A percentile compares a stretch with the other conserved stretches of the same genome.
Conservation (phyloP, 2,797 vertebrate species). For the Decapterus maruadsi region DNA sequence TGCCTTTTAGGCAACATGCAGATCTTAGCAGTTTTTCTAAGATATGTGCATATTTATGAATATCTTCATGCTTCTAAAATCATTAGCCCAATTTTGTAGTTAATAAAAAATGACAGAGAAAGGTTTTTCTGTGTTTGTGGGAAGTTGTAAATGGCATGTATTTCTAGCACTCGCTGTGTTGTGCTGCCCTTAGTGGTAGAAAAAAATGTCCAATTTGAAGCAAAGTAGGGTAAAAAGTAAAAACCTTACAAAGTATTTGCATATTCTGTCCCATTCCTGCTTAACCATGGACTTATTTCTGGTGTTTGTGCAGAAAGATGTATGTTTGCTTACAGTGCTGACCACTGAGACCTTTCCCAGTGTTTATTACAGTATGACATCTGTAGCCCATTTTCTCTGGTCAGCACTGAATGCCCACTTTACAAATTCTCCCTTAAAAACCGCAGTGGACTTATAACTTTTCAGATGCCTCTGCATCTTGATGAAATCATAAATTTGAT, state of each 20-base stretch:
- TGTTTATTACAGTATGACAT: conserved; percentile 19
- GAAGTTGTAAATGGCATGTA: conserved; percentile 12
- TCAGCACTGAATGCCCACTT: conserved; percentile 22
- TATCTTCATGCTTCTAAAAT: conserved; percentile 48
- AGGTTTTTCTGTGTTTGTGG: conserved; percentile 28
- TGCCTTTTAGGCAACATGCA: conserved; percentile 61
- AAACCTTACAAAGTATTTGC: conserved; percentile 23
- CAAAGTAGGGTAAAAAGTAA: conserved; percentile 18
- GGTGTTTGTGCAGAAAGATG: conserved; percentile 17
- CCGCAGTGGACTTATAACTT: conserved; percentile 36
- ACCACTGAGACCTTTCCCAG: background rate
- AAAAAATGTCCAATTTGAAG: background rate
- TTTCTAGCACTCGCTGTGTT: conserved; percentile 21
- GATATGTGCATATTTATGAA: conserved; percentile 68
- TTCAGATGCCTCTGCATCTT: conserved; percentile 49
- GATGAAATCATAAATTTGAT: conserved; percentile 48
- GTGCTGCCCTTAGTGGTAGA: background rate
- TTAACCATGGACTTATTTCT: background rate
- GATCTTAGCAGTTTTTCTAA: conserved; percentile 54
- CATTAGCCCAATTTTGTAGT: conserved; percentile 22
- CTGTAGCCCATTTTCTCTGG: conserved; percentile 13
- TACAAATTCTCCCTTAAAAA: conserved; percentile 26
- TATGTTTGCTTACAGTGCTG: background rate
- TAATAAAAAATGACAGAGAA: conserved; percentile 48
- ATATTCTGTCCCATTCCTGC: background rate